These are phyloP conservation scores for Sarotherodon lohbergeri DNA, from an alignment of 2,113 vertebrate genomes.

Conservation along the genomic window DNA sequence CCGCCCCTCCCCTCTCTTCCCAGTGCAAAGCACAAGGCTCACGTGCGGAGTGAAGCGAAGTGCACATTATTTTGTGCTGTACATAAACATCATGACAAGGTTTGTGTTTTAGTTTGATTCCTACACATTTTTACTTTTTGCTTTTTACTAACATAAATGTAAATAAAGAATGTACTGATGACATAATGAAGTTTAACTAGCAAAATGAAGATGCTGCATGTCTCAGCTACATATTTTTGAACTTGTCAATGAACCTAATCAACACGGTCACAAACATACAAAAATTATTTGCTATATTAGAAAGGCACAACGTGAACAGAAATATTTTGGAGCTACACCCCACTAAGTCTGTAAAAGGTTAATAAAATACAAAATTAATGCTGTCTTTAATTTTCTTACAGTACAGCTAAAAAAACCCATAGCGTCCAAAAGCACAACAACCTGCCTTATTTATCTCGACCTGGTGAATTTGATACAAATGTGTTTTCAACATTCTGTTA, in stretches of 20 bases:
- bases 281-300: not conserved
- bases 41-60: too few species aligned
- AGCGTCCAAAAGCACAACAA: not conserved
- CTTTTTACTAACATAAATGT: not conserved
- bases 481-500: not conserved
- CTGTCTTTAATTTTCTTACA: not conserved
- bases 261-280: not conserved
- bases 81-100: not conserved
- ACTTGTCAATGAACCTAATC: not conserved
- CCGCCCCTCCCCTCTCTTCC: too few species aligned
- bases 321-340: not conserved
- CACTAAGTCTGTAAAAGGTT: not conserved
- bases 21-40: too few species aligned
- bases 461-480: not conserved
- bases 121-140: too few species aligned
- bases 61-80: not conserved
- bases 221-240: not conserved
- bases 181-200: not conserved
- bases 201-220: not conserved
- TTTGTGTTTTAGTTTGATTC: not conserved
- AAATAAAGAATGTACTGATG: not conserved
- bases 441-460: not conserved
- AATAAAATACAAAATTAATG: not conserved
- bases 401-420: rapidly evolving
- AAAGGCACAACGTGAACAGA: rapidly evolving